Base-by-base conservation (phyloP, 1,140 invertebrate genomes). In the Caenorhabditis latens region DNA sequence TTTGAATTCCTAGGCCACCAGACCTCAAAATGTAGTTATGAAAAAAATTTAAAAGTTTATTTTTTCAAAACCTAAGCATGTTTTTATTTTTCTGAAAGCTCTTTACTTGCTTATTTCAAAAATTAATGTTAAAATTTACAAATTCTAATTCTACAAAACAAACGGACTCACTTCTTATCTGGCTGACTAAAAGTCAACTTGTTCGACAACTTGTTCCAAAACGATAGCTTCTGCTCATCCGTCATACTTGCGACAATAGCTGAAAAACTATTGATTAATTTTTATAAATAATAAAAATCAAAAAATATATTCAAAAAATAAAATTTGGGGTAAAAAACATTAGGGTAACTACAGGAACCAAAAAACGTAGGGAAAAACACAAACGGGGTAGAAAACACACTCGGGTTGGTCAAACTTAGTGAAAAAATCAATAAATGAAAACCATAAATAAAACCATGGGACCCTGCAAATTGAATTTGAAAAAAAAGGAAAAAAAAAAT, bases 161-260 rank as follows among this genome's bases (percentile, higher is more conserved):
- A 8, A 32, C 14, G 7, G 24, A 50, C 71, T 79, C 46, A 79
- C 71, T 48, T 79, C 14, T 79, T 79, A 50, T 79, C 71, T n/a
- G 32, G 71, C 71, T 79, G 71, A 50, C 71, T 79, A 32, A 79
- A 79, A 6, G 71, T 79, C 71, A 79, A n/a, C 40, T 79, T 79
- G 5, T 48, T 79, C 71, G 71, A 79, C 46, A 79, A 50, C 9
- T 79, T 79, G 13, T 79, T 79, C 71, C 71, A 79, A n/a, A 79
- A 79, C 9, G 71, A 79, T 13, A 79, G n/a, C n/a, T 79, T 79
- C n/a, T 79, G 71, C 71, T 79, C 71, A 24, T 79, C 71, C 1
- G 71, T 79, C 71, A 79, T 79, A 13, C 13, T 19, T 5, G 71
- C 71, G 4, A 79, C 71, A 16, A 79, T 79, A 13, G 71, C 71